Evolutionary conservation across 1,140 invertebrate genomes (phyloP), one percentile per base, ranked within the genome.

Genomic region (Drosophila obscura): DNA sequence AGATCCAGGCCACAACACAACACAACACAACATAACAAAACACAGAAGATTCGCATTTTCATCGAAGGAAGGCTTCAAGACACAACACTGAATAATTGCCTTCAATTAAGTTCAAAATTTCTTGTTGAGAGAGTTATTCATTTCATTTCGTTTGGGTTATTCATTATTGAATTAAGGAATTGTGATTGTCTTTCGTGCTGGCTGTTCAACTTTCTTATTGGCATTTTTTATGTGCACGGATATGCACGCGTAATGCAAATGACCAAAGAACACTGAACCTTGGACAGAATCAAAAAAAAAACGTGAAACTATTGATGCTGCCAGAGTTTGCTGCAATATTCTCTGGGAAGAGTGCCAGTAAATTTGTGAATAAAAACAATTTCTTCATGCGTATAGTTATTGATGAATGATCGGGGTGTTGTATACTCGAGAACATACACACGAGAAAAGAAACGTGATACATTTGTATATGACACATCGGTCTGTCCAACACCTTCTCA

Each of bases 81-180:
- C 4, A 31, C 5, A 58, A 59, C 60, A 59, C 51, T 52, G 51
- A 69, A 73, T 84, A 84, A 84, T 84, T 84, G 81, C 64, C 51
- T 73, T 74, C 82, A 84, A 84, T 84, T 87, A 77, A 64, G 58
- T 61, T 61, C 35, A 58, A 57, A 39, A 31, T 50, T 69, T 26
- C 19, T 35, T 50, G 39, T 22, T n/a, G 46, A 9, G 45, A 15
- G 59, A 55, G 22, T 22, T 53, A 41, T 65, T 61, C 28, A 28
- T 19, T 65, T 61, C 28, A 28, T 19, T 19, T 1, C 19, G 19
- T 19, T 19, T 19, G 19, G 19, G 28, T 48, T 52, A 67, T 72
- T 68, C 55, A 66, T 85, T 64, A 85, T 80, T 77, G 57, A 85
- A 85, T 84, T 80, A 64, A 71, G 57, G 58, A 22, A 0, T 15